Conservation (phyloP, 2,797 vertebrate genomes). For the Rousettus madagascariensis region DNA sequence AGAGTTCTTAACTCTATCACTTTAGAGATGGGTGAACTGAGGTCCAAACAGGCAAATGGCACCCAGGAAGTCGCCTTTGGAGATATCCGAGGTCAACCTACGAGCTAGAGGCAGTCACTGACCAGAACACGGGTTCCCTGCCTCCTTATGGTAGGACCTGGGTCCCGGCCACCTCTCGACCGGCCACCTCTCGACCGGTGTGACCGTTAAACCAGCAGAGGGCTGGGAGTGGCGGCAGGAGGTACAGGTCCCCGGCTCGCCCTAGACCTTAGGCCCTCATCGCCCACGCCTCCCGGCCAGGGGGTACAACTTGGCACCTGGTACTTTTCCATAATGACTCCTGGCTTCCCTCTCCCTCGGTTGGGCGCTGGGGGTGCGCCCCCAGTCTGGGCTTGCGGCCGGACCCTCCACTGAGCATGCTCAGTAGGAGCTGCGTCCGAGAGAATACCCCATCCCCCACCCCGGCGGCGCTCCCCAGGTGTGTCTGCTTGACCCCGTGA, state of each 20-base stretch:
- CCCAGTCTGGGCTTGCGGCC: not conserved
- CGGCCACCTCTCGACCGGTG: too few species aligned
- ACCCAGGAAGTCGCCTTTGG: not conserved
- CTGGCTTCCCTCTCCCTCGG: not conserved
- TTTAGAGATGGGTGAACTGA: not conserved
- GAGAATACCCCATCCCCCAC: not conserved
- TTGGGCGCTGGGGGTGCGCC: not conserved
- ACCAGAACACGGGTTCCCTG: not conserved
- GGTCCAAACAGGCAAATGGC: not conserved
- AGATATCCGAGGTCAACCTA: not conserved
- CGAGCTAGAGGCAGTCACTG: not conserved
- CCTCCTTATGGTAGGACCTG: not conserved
- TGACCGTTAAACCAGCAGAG: not conserved
- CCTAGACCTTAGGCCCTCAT: not conserved
- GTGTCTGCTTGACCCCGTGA: not conserved
- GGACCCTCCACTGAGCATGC: constrained; percentile 4
- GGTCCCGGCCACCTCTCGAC: not conserved
- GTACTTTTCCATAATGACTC: constrained; percentile 69
- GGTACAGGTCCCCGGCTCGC: not conserved
- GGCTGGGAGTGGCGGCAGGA: not conserved
- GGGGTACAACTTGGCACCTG: constrained; percentile 42
- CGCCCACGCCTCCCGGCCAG: not conserved
- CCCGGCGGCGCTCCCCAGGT: not conserved
- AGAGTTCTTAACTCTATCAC: not conserved
- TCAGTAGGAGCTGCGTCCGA: not conserved